Conservation (phyloP, 2,113 vertebrate species). For the Cariama cristata region DNA sequence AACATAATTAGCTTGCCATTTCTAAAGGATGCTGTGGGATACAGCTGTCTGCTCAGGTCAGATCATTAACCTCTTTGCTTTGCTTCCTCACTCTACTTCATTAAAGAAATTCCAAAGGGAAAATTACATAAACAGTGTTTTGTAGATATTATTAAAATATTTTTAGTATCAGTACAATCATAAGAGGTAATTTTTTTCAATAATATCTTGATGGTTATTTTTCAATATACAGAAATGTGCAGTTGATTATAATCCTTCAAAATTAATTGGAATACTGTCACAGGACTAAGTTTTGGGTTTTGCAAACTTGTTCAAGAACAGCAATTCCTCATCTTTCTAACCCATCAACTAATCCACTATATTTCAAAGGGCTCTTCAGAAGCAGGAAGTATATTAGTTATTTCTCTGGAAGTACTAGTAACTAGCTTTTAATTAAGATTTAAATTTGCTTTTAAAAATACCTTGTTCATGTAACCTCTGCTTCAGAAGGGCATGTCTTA, state of each 20-base stretch:
- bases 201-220: not conserved
- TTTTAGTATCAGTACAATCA: not conserved
- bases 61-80: not conserved
- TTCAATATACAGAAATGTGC: not conserved
- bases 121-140: not conserved
- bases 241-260: not conserved
- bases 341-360: accelerated
- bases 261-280: not conserved
- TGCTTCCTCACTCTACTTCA: not conserved
- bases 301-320: not conserved
- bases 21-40: not conserved
- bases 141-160: not conserved
- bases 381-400: not conserved
- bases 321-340: not conserved
- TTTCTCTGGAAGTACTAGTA: not conserved
- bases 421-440: not conserved
- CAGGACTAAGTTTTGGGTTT: not conserved
- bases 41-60: not conserved
- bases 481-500: not conserved
- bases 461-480: not conserved
- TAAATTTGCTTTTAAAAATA: not conserved
- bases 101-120: not conserved
- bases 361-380: not conserved
- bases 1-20: not conserved
- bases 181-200: not conserved